Conservation (phyloP, 2,113 vertebrate species). For the Urocynchramus pylzowi region DNA sequence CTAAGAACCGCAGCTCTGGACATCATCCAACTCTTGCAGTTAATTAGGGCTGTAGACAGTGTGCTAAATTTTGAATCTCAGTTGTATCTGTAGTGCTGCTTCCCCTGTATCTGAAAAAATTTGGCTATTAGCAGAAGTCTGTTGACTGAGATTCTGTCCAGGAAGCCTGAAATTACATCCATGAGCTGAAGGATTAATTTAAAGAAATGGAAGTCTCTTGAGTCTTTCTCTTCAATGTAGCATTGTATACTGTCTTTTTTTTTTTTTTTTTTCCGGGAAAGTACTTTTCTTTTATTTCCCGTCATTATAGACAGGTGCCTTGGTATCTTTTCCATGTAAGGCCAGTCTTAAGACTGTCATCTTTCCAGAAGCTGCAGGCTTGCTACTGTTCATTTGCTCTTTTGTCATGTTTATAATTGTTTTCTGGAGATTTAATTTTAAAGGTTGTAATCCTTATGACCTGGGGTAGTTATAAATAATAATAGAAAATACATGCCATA, state of each 20-base stretch:
- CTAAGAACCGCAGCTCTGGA: constrained; percentile 16
- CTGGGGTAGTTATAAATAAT: not conserved
- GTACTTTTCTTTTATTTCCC: not conserved
- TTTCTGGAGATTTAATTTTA: not conserved
- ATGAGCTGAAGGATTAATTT: not conserved
- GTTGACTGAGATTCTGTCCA: not conserved
- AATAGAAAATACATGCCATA: not conserved
- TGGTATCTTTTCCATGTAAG: not conserved
- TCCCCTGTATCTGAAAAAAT: not conserved
- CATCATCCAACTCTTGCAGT: constrained; percentile 18
- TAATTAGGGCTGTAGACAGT: constrained; percentile 33
- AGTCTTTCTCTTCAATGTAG: not conserved
- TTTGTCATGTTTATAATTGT: not conserved
- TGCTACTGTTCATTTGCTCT: not conserved
- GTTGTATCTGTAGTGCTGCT: not conserved
- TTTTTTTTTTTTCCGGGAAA: not conserved
- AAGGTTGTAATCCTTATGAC: not conserved
- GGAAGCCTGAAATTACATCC: not conserved
- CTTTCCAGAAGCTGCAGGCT: not conserved
- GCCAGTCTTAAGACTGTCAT: not conserved
- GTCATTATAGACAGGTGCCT: not conserved
- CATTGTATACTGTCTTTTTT: not conserved
- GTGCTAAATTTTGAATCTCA: constrained; percentile 44
- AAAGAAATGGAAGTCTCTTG: not conserved
- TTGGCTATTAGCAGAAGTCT: constrained; percentile 4